Evolutionary conservation across 2,797 vertebrate genomes (phyloP), one percentile per base, ranked within the genome.

Genomic region (Delichon dasypus): DNA sequence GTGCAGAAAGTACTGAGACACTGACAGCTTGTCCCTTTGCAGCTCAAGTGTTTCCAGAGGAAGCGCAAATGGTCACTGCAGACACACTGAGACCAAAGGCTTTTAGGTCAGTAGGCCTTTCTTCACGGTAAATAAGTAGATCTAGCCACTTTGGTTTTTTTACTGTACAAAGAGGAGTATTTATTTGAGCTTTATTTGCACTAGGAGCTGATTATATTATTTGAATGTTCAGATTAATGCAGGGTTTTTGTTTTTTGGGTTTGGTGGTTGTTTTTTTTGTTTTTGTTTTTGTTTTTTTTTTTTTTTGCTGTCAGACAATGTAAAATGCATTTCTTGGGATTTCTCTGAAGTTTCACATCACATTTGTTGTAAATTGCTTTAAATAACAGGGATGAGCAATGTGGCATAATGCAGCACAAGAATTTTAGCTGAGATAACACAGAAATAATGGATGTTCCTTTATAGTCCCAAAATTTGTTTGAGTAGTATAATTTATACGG

Each of bases 381-480:
- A 95, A 92, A 91, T 66, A 95, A 54, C 17, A 75, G 51, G 40
- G 21, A 81, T 73, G 62, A 88, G 74, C 86, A 88, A 79, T 2
- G 0, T 38, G 8, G 32, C 60, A 42, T 82, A 71, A 85, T 42
- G 48, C 48, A 87, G 50, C 77, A 67, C 48, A 79, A 85, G 71
- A 76, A 94, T 95, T 95, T 95, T 87, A 94, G 74, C 67, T 86
- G 61, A 84, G 83, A 90, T 91, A 94, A 87, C 80, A 89, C 36
- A 74, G 75, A 85, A 92, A 83, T 91, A 91, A 90, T 36, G 25
- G 44, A 92, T 90, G 60, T 82, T 92, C 42, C 60, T 77, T 89
- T 91, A 84, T n/a, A 75, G 62, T 61, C 66, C 40, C 73, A 83
- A 51, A 77, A 88, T 95, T 90, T 91, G 65, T 93, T 92, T 71